Percentiles rank a stretch among this genome's conserved stretches.
phyloP scores from a whole-genome alignment of 2,797 vertebrate species.

The Lepus townsendii region DNA sequence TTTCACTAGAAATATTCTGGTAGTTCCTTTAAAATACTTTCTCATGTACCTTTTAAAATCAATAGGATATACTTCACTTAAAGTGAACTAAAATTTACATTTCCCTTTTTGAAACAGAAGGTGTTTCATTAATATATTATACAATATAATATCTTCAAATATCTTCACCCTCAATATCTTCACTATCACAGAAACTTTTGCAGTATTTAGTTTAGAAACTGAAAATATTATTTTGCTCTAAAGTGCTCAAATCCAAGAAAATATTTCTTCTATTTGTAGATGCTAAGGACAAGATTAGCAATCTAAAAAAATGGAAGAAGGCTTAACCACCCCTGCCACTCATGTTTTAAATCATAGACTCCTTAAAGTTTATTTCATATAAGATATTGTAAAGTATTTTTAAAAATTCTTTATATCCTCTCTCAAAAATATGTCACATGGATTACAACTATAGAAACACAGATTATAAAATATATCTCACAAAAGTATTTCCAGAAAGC shows the following conservation, averaged over 20 bases:
- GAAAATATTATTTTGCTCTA: background rate
- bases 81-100: constrained; percentile 2
- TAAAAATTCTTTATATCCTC: background rate
- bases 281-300: background rate
- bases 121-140: background rate
- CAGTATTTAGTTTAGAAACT: background rate
- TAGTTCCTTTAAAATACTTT: background rate
- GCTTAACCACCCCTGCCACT: background rate
- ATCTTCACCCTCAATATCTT: background rate
- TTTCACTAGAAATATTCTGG: constrained; percentile 26
- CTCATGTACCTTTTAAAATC: background rate
- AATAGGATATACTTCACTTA: background rate
- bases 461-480: background rate
- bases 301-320: background rate
- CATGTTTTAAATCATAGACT: background rate
- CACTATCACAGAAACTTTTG: background rate
- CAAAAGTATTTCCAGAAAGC: background rate
- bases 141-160: too few species aligned
- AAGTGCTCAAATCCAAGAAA: background rate
- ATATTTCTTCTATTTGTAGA: background rate
- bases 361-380: background rate
- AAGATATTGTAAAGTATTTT: background rate
- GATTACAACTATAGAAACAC: background rate
- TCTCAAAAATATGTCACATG: background rate
- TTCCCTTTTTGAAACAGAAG: background rate